Base-by-base conservation (phyloP, 2,113 vertebrate genomes). In the Rhipidura dahli region DNA sequence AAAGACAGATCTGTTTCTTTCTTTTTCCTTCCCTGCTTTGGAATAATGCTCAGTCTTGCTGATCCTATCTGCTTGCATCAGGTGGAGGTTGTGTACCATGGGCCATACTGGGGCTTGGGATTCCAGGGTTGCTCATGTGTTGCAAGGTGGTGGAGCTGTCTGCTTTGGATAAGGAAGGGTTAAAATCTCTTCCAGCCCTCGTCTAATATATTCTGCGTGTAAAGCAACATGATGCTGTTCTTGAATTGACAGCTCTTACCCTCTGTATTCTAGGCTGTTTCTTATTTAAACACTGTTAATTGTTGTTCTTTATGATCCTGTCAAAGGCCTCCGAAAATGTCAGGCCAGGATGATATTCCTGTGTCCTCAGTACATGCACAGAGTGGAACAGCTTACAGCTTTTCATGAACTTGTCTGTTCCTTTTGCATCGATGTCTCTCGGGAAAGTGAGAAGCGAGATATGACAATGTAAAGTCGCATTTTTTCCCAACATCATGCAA, bases 11-110 rank as follows among this genome's bases (percentile, higher is more conserved):
- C 44, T 51, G 21, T 47, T 78, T 65, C 21, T 54, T 63, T 54
- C 27, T 16, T 27, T 68, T 47, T 69, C 23, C 54, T 44, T 44
- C 13, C 54, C 14, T 0, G 0, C 19, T 47, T 40, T 37, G 33
- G n/a, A 75, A 57, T 65, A 85, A 69, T 6, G 24, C 16, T 40
- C 7, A 33, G 53, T 69, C 42, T 42, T 63, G 24, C 21, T 61
- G 79, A 40, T 35, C 20, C 20, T 61, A 23, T 28, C 22, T 75
- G 71, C 51, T 51, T 60, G n/a, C 12, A 16, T 18, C 31, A 40
- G n/a, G 22, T 24, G 11, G 64, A 47, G 24, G 8, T 14, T 60
- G 35, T 16, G 14, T 17, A 16, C 54, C 7, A 2, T 2, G 11
- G 35, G 20, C 30, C 51, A 18, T 35, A 20, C 31, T 66, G 40